Base-by-base conservation (phyloP, 2,888 invertebrate species). In the Agonopterix heracliana region DNA sequence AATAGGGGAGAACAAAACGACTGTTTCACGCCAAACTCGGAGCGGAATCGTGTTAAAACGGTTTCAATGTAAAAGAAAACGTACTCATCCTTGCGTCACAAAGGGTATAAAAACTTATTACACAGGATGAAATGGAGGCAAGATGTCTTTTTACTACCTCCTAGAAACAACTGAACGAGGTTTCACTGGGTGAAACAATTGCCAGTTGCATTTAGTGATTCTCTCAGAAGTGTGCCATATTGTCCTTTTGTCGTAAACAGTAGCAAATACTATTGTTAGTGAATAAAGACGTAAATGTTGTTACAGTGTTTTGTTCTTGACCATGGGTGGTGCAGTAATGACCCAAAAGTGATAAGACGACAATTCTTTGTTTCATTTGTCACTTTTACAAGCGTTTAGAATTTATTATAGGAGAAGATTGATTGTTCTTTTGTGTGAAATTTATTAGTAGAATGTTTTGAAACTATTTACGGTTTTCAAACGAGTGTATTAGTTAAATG, bases 61-160 rank as follows among this genome's bases (percentile, higher is more conserved):
- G 54, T 56, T 56, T 57, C 56, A 54, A 55, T 59, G 64, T 61
- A 61, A 66, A 66, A 61, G 66, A 63, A 69, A 68, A 65, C 35
- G 62, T 62, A 63, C 54, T 61, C 53, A 61, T 59, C 53, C 59
- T 71, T 63, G 64, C 68, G 61, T 72, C 67, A 71, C 67, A 68
- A 65, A 64, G 56, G 59, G 54, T 57, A 72, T 75, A 76, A 79
- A 77, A 78, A 74, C 71, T 71, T 75, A 75, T 71, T 67, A 64
- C 64, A 61, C 54, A 60, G 54, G 55, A 54, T 56, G 54, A 54
- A 57, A 64, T 55, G 59, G 55, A 60, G 56, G 60, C 63, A n/a
- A 58, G 55, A 54, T 60, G 63, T 59, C 66, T 68, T 70, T 71
- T 66, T 71, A 68, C 59, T 52, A 52, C 60, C 60, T 74, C 73